These are phyloP conservation scores for Gymnocypris eckloni DNA, from an alignment of 2,797 vertebrate genomes.

Conservation along the genomic window DNA sequence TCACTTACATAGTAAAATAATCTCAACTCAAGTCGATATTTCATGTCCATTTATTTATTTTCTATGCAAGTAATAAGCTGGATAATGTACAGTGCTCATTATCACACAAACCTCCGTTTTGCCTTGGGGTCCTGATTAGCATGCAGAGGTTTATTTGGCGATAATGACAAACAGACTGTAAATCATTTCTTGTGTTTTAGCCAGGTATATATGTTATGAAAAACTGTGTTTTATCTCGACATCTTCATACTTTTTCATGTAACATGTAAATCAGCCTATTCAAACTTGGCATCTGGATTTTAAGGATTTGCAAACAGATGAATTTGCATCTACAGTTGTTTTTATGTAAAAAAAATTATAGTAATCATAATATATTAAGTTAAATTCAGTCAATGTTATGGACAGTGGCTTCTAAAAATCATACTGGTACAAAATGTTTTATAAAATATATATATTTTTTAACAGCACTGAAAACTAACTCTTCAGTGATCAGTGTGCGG, in stretches of 20 bases:
- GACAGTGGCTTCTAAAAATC: neutral
- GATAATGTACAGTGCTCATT: neutral
- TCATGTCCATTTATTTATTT: slow-evolving; percentile 1
- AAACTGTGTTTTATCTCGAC: neutral
- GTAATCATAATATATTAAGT: neutral
- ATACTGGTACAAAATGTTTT: neutral
- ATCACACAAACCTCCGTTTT: neutral
- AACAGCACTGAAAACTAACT: neutral
- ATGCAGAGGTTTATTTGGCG: neutral
- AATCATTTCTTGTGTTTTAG: neutral
- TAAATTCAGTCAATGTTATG: neutral
- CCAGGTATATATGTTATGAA: neutral
- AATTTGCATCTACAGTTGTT: neutral
- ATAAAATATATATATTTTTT: neutral
- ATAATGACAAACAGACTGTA: neutral
- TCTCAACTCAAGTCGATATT: neutral
- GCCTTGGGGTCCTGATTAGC: neutral
- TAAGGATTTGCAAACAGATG: neutral
- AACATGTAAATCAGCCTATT: neutral
- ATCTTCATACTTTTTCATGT: neutral
- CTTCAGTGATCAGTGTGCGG: neutral
- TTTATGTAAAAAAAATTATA: neutral
- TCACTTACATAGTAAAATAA: neutral
- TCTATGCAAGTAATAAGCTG: neutral
- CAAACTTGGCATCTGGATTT: neutral